Base-by-base conservation (phyloP, 2,113 vertebrate genomes). In the Archocentrus centrarchus region DNA sequence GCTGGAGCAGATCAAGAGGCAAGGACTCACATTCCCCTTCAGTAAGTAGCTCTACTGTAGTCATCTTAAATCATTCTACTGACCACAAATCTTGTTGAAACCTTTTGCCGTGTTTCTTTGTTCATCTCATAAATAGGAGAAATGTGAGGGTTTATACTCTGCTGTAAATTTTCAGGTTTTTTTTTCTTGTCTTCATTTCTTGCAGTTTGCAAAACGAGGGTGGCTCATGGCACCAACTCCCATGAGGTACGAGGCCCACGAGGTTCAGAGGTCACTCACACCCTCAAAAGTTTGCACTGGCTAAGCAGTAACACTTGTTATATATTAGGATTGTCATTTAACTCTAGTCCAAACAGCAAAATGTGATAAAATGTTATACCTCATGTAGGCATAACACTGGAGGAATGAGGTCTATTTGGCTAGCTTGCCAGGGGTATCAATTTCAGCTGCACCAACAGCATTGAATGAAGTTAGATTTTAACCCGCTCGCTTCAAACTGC, bases 161-260 rank as follows among this genome's bases (percentile, higher is more conserved):
- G 44, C 44, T 73, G 44, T 73, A 73, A 73, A 32, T 50, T 73
- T 47, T 55, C 24, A 1, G 30, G 3, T 5, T 30, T 0, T 3
- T 73, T 47, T 81, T 35, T 61, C 35, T 32, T 83, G 41, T 68
- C 85, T 92, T 92, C 32, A 24, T 95, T 88, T 91, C 88, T 90
- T 27, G 47, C 87, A 99, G 98, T 99, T 96, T 99, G 98, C 95
- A 99, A 99, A 96, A 99, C 98, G 82, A 97, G 98, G 93, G 98
- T 99, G 94, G 98, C 98, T 88, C 98, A 99, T 41, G 98, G 98
- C 95, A 99, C 98, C 94, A 99, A 97, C 95, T 99, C 98, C 68
- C 98, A 99, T 0, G 98, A 99, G 98, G 98, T 99, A 93, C 97
- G 97, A 91, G 39, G 64, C 59, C 66, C 37, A 37, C 60, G 70